Evolutionary conservation across 2,888 invertebrate species (phyloP).

Genomic region (Coelinius sp.): DNA sequence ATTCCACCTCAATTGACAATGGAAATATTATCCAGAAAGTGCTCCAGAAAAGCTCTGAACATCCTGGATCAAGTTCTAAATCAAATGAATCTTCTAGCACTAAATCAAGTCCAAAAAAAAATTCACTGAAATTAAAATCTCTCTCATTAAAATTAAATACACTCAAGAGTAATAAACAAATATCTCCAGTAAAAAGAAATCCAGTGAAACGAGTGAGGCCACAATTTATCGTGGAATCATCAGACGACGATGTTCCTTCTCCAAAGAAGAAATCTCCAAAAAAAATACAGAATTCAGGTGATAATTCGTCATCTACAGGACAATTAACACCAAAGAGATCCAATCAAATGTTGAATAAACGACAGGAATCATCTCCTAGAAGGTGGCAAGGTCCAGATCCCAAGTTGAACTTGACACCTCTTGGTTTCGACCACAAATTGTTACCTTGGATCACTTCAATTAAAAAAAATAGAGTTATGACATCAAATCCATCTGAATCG

Average conservation of each 20-base stretch:
- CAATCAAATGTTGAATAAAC: neutral
- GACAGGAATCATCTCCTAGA: neutral
- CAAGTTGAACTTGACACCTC: slow-evolving; percentile 59
- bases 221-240: neutral
- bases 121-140: neutral
- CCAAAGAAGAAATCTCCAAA: neutral
- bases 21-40: too few relatives aligned
- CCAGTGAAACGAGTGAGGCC: neutral
- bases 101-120: neutral
- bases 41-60: too few relatives aligned
- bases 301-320: neutral
- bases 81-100: too few relatives aligned
- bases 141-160: neutral
- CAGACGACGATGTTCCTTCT: neutral
- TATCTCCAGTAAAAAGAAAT: neutral
- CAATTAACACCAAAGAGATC: neutral
- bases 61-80: too few relatives aligned
- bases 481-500: slow-evolving; percentile 48
- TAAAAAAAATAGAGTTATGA: slow-evolving; percentile 56
- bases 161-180: neutral
- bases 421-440: slow-evolving; percentile 59
- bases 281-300: too few relatives aligned
- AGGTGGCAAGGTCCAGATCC: slow-evolving; percentile 59
- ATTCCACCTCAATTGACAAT: neutral
- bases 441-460: slow-evolving; percentile 57